Evolutionary conservation across 2,113 vertebrate species (phyloP), one percentile per base, ranked within the genome.

Genomic region (Clupea harengus): DNA sequence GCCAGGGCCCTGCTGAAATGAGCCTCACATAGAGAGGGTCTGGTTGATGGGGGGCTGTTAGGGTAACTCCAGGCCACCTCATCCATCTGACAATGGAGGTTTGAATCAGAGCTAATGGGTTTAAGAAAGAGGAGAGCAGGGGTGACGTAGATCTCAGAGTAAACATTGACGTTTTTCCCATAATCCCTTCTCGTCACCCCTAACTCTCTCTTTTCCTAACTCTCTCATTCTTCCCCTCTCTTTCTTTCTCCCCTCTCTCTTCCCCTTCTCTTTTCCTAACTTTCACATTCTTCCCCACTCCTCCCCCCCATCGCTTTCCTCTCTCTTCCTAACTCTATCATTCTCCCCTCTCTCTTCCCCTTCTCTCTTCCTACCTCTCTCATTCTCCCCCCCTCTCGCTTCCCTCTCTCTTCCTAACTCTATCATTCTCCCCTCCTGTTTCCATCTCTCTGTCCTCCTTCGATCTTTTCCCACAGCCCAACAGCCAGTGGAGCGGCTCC

Each of bases 401-500:
- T 6, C 6, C 54, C 6, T 3, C n/a, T 45, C 9, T 45, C 11
- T 78, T 6, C 67, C 8, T 78, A 46, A n/a, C 17, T 81, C 20
- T 10, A 85, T 39, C 6, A 84, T 44, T 81, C 46, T 84, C 44
- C 3, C 84, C 83, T 13, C 50, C 4, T 46, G 3, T 78, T 6
- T 50, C 10, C 52, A 28, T 80, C 18, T 52, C 46, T 28, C 45
- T 78, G 15, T 28, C 18, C 28, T 46, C 18, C 20, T 67, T 15
- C 13, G 20, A 4, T 8, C 7, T 39, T 50, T 52, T 78, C 0
- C 28, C 54, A 44, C 92, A 99, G 98, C 95, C 97, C 0, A 96
- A 95, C 82, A 96, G 94, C 0, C 93, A 97, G 87, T 99, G 98
- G 98, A 89, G 84, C 52, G 86, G 91, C 2, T 92, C 95, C 0